phyloP scores from a whole-genome alignment of 2,888 invertebrate genomes.

The Synergus itoensis region DNA sequence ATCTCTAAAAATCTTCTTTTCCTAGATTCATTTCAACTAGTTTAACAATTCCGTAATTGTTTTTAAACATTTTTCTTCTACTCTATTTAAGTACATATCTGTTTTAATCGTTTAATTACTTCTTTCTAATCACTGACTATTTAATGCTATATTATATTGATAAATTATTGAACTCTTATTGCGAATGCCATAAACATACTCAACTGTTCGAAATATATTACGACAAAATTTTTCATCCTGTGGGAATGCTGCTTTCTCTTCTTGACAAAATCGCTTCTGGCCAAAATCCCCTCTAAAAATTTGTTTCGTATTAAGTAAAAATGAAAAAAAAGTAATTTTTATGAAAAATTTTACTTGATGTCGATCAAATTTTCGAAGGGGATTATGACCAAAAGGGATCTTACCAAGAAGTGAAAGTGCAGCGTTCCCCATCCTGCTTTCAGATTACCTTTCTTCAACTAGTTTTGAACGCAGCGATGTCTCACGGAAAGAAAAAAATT shows the following conservation, averaged over 20 bases:
- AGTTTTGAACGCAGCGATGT: slow-evolving; percentile 40
- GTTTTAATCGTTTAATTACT: background rate
- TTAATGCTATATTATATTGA: background rate
- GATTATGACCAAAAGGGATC: slow-evolving; percentile 19
- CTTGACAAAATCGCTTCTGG: slow-evolving; percentile 17
- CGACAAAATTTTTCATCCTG: slow-evolving; percentile 11
- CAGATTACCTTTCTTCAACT: slow-evolving; percentile 41
- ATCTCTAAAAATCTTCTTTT: background rate
- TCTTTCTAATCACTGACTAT: background rate
- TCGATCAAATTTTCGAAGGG: background rate
- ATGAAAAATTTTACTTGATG: background rate
- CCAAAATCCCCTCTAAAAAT: slow-evolving; percentile 30
- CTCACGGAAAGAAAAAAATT: slow-evolving; percentile 48
- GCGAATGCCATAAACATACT: slow-evolving; percentile 25
- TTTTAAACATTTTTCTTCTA: background rate
- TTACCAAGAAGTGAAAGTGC: slow-evolving; percentile 38
- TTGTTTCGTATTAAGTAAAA: background rate
- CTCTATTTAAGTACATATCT: background rate
- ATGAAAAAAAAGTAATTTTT: background rate
- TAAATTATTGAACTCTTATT: background rate
- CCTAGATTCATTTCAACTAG: background rate
- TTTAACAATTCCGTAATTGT: background rate
- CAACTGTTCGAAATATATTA: background rate
- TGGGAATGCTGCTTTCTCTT: slow-evolving; percentile 41
- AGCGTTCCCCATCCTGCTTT: slow-evolving; percentile 41